These are phyloP conservation scores for Musca vetustissima DNA, from an alignment of 1,140 invertebrate genomes.

Conservation along the genomic window DNA sequence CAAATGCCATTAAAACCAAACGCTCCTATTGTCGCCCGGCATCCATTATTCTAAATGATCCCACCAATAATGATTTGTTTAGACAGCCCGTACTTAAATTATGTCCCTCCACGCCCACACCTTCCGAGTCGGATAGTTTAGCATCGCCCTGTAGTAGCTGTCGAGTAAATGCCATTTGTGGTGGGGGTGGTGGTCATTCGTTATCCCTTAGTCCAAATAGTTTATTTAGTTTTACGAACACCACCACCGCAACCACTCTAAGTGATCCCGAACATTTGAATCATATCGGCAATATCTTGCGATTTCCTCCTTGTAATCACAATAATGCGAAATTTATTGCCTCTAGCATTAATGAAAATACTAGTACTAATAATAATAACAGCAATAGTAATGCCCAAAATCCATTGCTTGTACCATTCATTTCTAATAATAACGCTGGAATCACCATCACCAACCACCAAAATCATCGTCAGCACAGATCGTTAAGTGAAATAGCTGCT, in stretches of 20 bases:
- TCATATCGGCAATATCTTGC: too few species aligned
- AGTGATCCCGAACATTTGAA: too few species aligned
- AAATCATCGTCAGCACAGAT: conserved; percentile 1
- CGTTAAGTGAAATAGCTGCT: conserved; percentile 8
- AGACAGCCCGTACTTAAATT: conserved; percentile 39
- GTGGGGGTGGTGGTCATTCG: too few species aligned
- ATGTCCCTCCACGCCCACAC: conserved; percentile 49
- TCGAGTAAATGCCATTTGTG: neutral
- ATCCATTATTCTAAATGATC: conserved; percentile 3
- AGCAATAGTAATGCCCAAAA: conserved; percentile 52
- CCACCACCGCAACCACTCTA: too few species aligned
- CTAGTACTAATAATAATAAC: neutral
- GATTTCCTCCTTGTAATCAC: too few species aligned
- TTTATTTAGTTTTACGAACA: too few species aligned
- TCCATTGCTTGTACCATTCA: conserved; percentile 53
- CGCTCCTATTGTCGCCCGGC: conserved; percentile 9
- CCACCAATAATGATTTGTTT: neutral
- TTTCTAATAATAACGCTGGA: conserved; percentile 11
- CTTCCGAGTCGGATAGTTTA: conserved; percentile 35
- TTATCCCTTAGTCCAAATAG: too few species aligned
- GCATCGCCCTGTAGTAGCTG: neutral
- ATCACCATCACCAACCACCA: neutral
- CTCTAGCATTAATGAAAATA: conserved; percentile 2
- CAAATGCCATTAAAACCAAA: conserved; percentile 1
- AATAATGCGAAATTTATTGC: too few species aligned